Evolutionary conservation across 1,140 invertebrate genomes (phyloP), one percentile per base, ranked within the genome.

Genomic region (Panulirus ornatus): DNA sequence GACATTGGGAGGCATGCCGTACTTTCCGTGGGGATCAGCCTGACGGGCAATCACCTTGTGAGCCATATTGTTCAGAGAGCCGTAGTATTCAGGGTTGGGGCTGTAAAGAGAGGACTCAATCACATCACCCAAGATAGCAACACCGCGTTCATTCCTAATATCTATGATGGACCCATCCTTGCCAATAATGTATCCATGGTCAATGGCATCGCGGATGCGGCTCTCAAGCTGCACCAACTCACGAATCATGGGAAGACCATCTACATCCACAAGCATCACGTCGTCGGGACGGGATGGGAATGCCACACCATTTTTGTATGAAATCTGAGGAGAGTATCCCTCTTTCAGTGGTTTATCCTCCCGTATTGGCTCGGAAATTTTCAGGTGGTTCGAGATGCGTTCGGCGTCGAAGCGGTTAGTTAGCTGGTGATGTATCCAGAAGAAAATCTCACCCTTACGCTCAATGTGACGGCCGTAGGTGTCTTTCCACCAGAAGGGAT

Each of bases 401-500:
- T 84, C 83, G 3, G 83, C 83, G 8, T 84, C 83, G 36, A 71
- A 84, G 54, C 83, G 83, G 42, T 73, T 73, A n/a, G 34, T 42
- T 5, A 84, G 83, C 19, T 84, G 83, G 70, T 84, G 83, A 47
- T 84, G 70, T 2, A 63, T 40, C 38, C 70, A 84, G 83, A 84
- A 84, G 63, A 73, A 84, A 42, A 11, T 84, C 82, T 84, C 66
- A 27, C 83, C 83, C 34, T 73, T 84, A n/a, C 83, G 66, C 9
- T 84, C 83, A 36, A 84, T 70, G 9, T 84, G 66, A 47, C 30
- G 42, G n/a, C 81, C 83, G 42, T 40, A 73, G 5, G 63, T 73
- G 27, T 84, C 83, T 16, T 84, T 70, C 83, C 83, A 84, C 83
- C 83, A 84, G 83, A 84, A 84, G 36, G 83, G 83, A 36, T 73